These are phyloP conservation scores for Lethenteron camtschaticum DNA, from an alignment of 2,113 vertebrate species.

Conservation along the genomic window DNA sequence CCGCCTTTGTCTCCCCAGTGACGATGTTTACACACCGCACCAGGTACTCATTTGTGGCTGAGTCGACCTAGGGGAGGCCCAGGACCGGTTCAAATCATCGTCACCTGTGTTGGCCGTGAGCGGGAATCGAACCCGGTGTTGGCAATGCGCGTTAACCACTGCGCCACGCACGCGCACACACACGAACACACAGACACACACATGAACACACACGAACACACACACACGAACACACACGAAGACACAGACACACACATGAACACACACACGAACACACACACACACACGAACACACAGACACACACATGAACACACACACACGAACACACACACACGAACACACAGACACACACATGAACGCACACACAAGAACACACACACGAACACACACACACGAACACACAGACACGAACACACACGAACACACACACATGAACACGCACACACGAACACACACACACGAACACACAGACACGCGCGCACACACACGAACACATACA, in stretches of 20 bases:
- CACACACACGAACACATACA: background rate
- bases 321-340: accelerated
- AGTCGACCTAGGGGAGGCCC: too few relatives aligned
- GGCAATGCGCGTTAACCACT: too few relatives aligned
- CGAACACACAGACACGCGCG: background rate
- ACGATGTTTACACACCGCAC: too few relatives aligned
- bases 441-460: background rate
- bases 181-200: background rate
- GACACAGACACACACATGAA: background rate
- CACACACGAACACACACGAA: background rate
- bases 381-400: background rate
- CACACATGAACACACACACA: background rate
- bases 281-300: background rate
- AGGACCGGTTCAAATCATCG: too few relatives aligned
- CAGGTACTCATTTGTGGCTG: too few relatives aligned
- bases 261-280: background rate
- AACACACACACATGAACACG: background rate
- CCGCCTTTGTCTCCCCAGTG: too few relatives aligned
- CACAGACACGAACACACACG: background rate
- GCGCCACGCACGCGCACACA: background rate
- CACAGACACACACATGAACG: background rate
- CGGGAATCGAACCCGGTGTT: too few relatives aligned
- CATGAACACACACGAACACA: background rate
- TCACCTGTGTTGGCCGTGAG: too few relatives aligned
- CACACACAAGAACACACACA: background rate